A percentile compares a stretch with the other conserved stretches of the same genome.
phyloP scores from a whole-genome alignment of 2,113 vertebrate species.

The Nycticebus coucang region DNA sequence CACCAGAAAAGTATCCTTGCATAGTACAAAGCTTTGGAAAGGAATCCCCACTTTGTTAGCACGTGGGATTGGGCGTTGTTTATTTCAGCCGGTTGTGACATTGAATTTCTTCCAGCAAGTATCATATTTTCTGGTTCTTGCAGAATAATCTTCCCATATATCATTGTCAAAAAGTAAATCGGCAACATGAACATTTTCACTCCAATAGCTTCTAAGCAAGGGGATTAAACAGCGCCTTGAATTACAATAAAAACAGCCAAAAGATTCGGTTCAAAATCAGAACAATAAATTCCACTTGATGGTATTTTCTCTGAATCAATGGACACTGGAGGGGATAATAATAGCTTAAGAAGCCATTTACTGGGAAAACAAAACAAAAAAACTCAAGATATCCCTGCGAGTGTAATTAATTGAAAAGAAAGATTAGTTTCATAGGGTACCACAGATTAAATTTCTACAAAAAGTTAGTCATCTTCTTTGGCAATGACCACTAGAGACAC shows the following conservation, averaged over 20 bases:
- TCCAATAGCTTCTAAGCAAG: slow-evolving; percentile 64
- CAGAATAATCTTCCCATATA: slow-evolving; percentile 79
- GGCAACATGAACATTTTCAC: slow-evolving; percentile 75
- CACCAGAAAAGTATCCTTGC: slow-evolving; percentile 76
- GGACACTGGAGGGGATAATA: slow-evolving; percentile 38
- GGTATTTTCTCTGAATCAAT: slow-evolving; percentile 56
- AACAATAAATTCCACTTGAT: slow-evolving; percentile 76
- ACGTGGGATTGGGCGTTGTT: slow-evolving; percentile 55
- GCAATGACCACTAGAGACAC: not conserved
- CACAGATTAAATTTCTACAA: slow-evolving; percentile 56
- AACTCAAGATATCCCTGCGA: slow-evolving; percentile 64
- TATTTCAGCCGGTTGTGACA: slow-evolving; percentile 24
- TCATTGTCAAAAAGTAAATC: slow-evolving; percentile 84
- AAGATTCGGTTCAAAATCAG: slow-evolving; percentile 71
- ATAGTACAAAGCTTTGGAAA: slow-evolving; percentile 78
- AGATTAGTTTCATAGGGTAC: slow-evolving; percentile 56
- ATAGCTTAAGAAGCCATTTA: slow-evolving; percentile 69
- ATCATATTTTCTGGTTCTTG: slow-evolving; percentile 71
- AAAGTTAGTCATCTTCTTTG: slow-evolving; percentile 1
- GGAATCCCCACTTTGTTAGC: slow-evolving; percentile 65
- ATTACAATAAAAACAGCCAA: slow-evolving; percentile 72
- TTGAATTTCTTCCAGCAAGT: slow-evolving; percentile 66
- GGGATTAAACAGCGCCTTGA: slow-evolving; percentile 72
- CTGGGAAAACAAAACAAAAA: slow-evolving; percentile 54
- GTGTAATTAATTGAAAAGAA: slow-evolving; percentile 49